These are phyloP conservation scores for Strigamia transsilvanica DNA, from an alignment of 2,888 invertebrate species.

Conservation along the genomic window DNA sequence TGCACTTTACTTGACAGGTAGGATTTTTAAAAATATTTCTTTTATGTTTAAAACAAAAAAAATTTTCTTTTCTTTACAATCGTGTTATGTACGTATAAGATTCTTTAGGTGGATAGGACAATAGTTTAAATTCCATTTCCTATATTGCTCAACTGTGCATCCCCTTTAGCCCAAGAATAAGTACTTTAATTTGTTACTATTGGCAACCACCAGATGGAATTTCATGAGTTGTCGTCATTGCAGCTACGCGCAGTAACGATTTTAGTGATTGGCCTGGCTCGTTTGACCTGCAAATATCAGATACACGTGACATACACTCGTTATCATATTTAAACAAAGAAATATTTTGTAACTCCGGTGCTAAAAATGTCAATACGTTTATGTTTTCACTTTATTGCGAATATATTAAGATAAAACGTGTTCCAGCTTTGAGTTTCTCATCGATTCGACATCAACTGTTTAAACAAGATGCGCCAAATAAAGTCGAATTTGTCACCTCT, in stretches of 20 bases:
- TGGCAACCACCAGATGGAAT: slow-evolving; percentile 3
- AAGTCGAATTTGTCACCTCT: background rate
- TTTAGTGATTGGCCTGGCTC: background rate
- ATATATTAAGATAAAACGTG: background rate
- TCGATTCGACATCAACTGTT: background rate
- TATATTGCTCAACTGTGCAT: background rate
- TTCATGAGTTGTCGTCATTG: background rate
- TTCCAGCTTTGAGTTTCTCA: background rate
- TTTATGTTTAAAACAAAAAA: no score
- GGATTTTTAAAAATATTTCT: background rate
- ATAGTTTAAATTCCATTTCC: slow-evolving; percentile 1
- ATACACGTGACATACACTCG: no score
- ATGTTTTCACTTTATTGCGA: no score
- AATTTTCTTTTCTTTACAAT: background rate
- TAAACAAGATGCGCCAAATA: background rate
- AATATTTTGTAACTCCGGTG: no score
- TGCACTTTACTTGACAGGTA: background rate
- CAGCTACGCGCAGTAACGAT: background rate
- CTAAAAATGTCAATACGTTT: no score
- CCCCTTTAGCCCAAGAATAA: background rate
- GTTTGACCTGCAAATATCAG: background rate
- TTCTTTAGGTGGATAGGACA: background rate
- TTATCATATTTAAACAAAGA: no score
- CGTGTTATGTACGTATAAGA: no score
- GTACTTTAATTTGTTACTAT: background rate